phyloP scores from a whole-genome alignment of 2,888 invertebrate genomes.

The Nephrotoma guestfalica region DNA sequence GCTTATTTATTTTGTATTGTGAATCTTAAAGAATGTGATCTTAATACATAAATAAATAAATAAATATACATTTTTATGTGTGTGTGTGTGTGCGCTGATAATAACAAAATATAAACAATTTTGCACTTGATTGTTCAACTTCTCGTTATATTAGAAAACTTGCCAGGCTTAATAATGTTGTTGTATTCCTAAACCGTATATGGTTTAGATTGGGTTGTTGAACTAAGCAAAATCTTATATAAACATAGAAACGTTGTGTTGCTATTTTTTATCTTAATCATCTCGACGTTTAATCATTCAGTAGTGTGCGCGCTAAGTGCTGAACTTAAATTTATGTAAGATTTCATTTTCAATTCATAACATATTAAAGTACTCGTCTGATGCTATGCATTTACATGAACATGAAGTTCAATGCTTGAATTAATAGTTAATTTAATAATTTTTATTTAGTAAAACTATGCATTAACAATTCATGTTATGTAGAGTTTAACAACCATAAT shows the following conservation, averaged over 20 bases:
- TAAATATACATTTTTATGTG: not conserved
- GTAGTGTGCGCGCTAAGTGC: not conserved
- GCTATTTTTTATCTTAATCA: not conserved
- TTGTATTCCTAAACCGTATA: not conserved
- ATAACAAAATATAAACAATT: not conserved
- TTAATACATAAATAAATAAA: not conserved
- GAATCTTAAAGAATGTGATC: not conserved
- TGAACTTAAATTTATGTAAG: not conserved
- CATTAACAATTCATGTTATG: not conserved
- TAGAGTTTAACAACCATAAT: not conserved
- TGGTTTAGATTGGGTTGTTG: not conserved
- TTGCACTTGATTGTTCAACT: not conserved
- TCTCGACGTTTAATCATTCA: not conserved
- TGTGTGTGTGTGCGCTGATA: not conserved
- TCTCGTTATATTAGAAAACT: not conserved
- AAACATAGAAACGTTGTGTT: too few species aligned
- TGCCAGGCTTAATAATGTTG: too few species aligned
- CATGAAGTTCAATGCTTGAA: not conserved
- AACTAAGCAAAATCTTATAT: not conserved
- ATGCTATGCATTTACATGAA: too few species aligned
- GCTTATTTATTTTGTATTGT: not conserved
- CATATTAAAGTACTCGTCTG: not conserved
- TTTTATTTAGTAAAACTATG: not conserved
- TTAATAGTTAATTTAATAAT: not conserved
- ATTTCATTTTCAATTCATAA: not conserved